Evolutionary conservation across 2,888 invertebrate genomes (phyloP).

Genomic region (Sclerodermus sp.): DNA sequence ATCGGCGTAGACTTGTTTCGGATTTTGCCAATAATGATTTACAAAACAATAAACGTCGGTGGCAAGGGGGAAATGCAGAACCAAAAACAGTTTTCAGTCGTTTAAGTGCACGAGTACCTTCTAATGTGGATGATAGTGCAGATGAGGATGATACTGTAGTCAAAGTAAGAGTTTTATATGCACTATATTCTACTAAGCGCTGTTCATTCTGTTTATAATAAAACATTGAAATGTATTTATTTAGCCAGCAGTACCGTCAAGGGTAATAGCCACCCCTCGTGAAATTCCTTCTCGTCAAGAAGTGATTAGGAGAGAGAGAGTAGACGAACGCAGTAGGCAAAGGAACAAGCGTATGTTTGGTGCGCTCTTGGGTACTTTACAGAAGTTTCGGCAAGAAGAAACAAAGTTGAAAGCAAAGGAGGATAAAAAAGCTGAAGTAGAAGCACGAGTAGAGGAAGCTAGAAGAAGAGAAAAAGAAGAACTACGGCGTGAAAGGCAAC

Average conservation of each 20-base stretch:
- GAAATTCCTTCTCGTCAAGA: conserved; percentile 85
- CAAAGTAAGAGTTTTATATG: conserved; percentile 40
- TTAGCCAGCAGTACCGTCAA: conserved; percentile 71
- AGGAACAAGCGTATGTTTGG: conserved; percentile 96
- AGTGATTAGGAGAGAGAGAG: conserved; percentile 79
- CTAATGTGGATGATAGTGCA: conserved; percentile 53
- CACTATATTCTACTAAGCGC: background rate
- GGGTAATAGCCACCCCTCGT: conserved; percentile 75
- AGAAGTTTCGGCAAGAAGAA: conserved; percentile 94
- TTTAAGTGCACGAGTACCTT: conserved; percentile 51
- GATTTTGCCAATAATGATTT: conserved; percentile 49
- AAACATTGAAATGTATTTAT: background rate
- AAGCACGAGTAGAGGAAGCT: conserved; percentile 91
- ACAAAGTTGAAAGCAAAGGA: conserved; percentile 85
- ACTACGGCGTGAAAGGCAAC: conserved; percentile 78
- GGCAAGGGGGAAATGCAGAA: conserved; percentile 45
- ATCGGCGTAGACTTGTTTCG: conserved; percentile 42
- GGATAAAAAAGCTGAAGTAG: conserved; percentile 83
- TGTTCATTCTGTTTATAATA: background rate
- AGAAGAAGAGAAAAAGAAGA: conserved; percentile 85
- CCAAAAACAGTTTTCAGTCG: conserved; percentile 56
- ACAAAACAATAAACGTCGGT: conserved; percentile 44
- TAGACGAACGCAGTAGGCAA: conserved; percentile 77
- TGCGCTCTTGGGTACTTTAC: conserved; percentile 88
- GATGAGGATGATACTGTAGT: conserved; percentile 50